Evolutionary conservation across 2,113 vertebrate genomes (phyloP).

Genomic region (Gnathonemus longibarbis): DNA sequence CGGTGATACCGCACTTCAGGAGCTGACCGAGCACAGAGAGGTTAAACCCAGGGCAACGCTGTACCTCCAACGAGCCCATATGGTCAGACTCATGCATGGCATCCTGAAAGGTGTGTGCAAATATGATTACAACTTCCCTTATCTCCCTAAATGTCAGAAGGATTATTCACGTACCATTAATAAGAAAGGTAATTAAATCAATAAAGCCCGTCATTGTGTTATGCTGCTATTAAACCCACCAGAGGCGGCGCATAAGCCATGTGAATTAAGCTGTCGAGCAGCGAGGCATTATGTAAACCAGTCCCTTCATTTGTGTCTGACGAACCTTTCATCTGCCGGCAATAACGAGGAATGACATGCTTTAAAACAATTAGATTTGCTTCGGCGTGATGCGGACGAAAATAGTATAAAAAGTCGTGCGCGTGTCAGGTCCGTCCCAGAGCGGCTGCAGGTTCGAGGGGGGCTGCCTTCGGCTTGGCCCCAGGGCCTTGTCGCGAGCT

Average conservation of each 20-base stretch:
- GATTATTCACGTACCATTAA: constrained; percentile 7
- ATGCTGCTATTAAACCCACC: not conserved
- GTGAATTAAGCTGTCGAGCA: not conserved
- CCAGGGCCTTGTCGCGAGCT: constrained; percentile 24
- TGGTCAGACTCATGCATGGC: not conserved
- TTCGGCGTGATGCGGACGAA: not conserved
- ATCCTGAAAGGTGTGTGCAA: not conserved
- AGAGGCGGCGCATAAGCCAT: not conserved
- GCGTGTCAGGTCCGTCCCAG: not conserved
- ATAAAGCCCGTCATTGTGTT: not conserved
- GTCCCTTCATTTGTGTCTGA: constrained; percentile 16
- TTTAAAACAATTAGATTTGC: constrained; percentile 23
- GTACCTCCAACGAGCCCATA: not conserved
- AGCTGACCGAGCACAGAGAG: not conserved
- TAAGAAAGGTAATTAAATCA: constrained; percentile 2
- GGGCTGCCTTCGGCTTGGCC: constrained; percentile 30
- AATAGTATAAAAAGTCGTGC: not conserved
- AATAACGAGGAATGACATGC: constrained; percentile 3
- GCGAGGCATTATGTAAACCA: constrained; percentile 19
- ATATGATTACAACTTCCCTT: not conserved
- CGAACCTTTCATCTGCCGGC: constrained; percentile 2
- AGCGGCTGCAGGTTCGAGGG: constrained; percentile 8
- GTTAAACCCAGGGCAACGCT: not conserved
- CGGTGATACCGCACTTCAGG: not conserved
- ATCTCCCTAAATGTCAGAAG: not conserved